Percentiles rank a stretch among this genome's conserved stretches.
phyloP scores from a whole-genome alignment of 2,797 vertebrate species.

The Hozukius guyotensis region DNA sequence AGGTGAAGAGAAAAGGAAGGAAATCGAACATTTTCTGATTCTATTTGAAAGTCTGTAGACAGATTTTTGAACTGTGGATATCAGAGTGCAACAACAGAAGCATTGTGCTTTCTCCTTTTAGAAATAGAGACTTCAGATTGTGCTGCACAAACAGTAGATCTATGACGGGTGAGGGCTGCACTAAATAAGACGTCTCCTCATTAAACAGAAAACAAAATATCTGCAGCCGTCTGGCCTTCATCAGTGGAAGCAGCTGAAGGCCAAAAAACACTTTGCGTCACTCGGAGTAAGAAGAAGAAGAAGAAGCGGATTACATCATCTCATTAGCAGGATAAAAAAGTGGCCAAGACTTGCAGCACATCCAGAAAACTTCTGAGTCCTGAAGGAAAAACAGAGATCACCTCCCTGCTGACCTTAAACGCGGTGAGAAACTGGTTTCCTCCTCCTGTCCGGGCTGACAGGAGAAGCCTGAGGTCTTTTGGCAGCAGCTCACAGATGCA shows the following conservation, averaged over 20 bases:
- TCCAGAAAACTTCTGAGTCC: conserved; percentile 13
- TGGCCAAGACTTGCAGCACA: background rate
- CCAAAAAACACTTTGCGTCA: conserved; percentile 9
- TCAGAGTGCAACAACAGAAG: background rate
- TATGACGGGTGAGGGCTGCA: background rate
- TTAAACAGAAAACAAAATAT: background rate
- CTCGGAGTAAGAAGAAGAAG: background rate
- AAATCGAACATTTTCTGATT: background rate
- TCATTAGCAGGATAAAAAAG: background rate
- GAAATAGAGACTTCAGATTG: background rate
- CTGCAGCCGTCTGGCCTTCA: background rate
- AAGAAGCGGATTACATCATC: background rate
- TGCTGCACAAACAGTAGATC: no score
- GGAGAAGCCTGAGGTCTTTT: conserved; percentile 41
- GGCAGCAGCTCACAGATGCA: conserved; percentile 32
- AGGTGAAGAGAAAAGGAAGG: background rate
- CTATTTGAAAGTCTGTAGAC: background rate
- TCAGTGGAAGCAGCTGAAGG: conserved; percentile 10
- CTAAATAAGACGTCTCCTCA: background rate
- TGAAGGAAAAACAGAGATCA: background rate
- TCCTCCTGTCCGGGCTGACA: conserved; percentile 17
- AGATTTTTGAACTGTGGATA: background rate
- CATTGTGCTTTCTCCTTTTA: background rate
- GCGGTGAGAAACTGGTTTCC: background rate
- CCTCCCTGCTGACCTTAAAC: conserved; percentile 8